phyloP scores from a whole-genome alignment of 2,888 invertebrate genomes.

The Rhyacophila evoluta region DNA sequence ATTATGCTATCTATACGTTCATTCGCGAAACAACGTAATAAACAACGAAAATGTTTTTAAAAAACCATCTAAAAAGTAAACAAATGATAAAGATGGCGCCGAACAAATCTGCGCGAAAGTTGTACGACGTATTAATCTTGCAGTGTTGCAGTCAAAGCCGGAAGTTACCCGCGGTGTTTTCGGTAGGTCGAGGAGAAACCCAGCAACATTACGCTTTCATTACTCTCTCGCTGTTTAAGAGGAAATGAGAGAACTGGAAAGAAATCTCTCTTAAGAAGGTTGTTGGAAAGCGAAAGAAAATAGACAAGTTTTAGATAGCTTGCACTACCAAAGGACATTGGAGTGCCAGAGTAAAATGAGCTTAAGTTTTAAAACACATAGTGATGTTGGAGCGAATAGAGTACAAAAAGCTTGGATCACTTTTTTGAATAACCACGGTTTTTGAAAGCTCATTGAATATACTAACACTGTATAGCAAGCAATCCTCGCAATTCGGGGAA shows the following conservation, averaged over 20 bases:
- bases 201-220: slow-evolving; percentile 4
- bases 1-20: too few species aligned
- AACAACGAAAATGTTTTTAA: neutral
- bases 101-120: slow-evolving; percentile 2
- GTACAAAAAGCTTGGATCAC: too few species aligned
- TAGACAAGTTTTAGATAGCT: neutral
- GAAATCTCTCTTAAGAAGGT: slow-evolving; percentile 26
- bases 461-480: too few species aligned
- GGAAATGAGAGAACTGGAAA: slow-evolving; percentile 38
- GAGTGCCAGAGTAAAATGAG: slow-evolving; percentile 1
- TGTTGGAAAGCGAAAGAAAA: neutral
- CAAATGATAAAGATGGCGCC: neutral
- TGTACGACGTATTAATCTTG: slow-evolving; percentile 11
- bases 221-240: slow-evolving; percentile 22
- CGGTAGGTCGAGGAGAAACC: neutral
- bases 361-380: too few species aligned
- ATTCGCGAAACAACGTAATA: too few species aligned
- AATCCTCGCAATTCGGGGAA: too few species aligned
- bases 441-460: too few species aligned
- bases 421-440: too few species aligned
- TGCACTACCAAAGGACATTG: neutral
- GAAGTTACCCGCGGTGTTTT: slow-evolving; percentile 33
- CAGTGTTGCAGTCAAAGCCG: neutral
- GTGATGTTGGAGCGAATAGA: too few species aligned
- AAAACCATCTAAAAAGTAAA: neutral